Percentiles rank a stretch among this genome's conserved stretches.
These are phyloP conservation scores for Mimas tiliae DNA, from an alignment of 2,888 invertebrate genomes.

Conservation along the genomic window DNA sequence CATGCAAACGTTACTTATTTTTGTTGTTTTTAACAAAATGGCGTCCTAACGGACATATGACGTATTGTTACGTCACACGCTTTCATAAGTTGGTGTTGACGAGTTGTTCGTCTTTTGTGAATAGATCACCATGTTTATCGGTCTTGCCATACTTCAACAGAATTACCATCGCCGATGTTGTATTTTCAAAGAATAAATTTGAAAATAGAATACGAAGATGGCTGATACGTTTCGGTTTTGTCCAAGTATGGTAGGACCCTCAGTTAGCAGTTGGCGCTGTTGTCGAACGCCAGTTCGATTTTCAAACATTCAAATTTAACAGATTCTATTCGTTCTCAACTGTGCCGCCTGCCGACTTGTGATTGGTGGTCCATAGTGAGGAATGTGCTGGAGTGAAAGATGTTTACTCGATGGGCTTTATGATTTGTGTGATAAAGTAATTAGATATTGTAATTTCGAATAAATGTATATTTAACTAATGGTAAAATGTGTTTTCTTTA, in stretches of 20 bases:
- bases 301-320: background rate
- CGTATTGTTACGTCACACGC: background rate
- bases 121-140: background rate
- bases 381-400: background rate
- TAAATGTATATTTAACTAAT: conserved; percentile 41
- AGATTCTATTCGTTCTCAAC: background rate
- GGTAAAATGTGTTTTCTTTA: conserved; percentile 26
- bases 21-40: conserved; percentile 7
- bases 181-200: too few species aligned
- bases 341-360: background rate
- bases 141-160: background rate
- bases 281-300: background rate
- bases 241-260: background rate
- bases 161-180: too few species aligned
- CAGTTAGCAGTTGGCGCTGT: background rate
- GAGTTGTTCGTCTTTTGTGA: background rate
- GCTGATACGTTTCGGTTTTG: background rate
- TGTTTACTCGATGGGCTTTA: conserved; percentile 20
- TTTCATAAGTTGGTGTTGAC: background rate
- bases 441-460: conserved; percentile 39
- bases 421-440: conserved; percentile 39
- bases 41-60: background rate
- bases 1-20: conserved; percentile 6
- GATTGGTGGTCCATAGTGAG: background rate
- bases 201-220: too few species aligned